phyloP scores from a whole-genome alignment of 2,888 invertebrate species.

The Euclidia mi region DNA sequence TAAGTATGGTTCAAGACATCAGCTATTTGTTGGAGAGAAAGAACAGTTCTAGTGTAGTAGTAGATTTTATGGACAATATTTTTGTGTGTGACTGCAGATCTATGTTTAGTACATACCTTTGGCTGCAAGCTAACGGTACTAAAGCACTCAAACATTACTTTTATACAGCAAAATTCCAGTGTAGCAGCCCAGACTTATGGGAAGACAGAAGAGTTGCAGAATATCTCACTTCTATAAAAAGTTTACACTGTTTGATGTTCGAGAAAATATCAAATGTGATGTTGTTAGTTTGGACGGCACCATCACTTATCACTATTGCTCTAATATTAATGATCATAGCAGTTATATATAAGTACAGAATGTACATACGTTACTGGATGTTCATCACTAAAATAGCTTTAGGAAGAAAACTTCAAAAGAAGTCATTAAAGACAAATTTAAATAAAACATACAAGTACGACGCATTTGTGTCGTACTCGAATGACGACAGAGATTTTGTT shows the following conservation, averaged over 20 bases:
- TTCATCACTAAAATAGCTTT: slow-evolving; percentile 89
- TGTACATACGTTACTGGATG: slow-evolving; percentile 89
- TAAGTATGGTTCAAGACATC: slow-evolving; percentile 90
- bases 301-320: slow-evolving; percentile 75
- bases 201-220: slow-evolving; percentile 80
- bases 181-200: slow-evolving; percentile 85
- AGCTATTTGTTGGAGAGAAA: slow-evolving; percentile 77
- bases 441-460: slow-evolving; percentile 86
- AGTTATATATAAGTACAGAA: slow-evolving; percentile 80
- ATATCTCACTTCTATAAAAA: slow-evolving; percentile 79
- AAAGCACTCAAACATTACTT: slow-evolving; percentile 73
- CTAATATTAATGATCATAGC: slow-evolving; percentile 67
- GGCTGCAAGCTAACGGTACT: slow-evolving; percentile 80
- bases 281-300: slow-evolving; percentile 81
- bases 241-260: slow-evolving; percentile 77
- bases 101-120: slow-evolving; percentile 80
- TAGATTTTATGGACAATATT: slow-evolving; percentile 88
- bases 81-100: slow-evolving; percentile 89
- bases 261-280: slow-evolving; percentile 78
- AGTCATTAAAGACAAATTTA: slow-evolving; percentile 39
- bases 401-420: slow-evolving; percentile 77
- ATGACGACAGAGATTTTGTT: slow-evolving; percentile 91
- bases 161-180: slow-evolving; percentile 74
- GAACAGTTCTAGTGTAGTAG: slow-evolving; percentile 62
- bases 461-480: slow-evolving; percentile 91